A percentile compares a stretch with the other conserved stretches of the same genome.
phyloP scores from a whole-genome alignment of 2,888 invertebrate genomes.

The Ischnura elegans region DNA sequence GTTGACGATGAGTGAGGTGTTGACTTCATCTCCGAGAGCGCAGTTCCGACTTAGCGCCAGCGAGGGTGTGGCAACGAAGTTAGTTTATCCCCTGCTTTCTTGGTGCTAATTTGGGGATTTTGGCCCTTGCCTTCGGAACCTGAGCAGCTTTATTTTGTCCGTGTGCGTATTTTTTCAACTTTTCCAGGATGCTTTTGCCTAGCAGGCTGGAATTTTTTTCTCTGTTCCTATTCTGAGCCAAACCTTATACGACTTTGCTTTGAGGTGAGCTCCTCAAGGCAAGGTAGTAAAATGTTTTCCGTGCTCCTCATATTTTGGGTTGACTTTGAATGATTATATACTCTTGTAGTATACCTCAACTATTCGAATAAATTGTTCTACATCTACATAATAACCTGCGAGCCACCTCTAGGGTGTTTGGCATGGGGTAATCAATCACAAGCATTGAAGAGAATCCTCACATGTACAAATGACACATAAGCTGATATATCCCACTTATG shows the following conservation, averaged over 20 bases:
- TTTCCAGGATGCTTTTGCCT: neutral
- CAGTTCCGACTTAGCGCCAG: neutral
- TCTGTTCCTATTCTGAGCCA: neutral
- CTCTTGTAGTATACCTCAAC: no score
- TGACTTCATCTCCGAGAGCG: neutral
- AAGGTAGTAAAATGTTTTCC: no score
- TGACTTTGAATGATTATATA: no score
- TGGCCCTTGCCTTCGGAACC: neutral
- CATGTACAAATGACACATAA: no score
- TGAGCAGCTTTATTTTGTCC: neutral
- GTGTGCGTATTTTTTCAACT: neutral
- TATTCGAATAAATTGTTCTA: no score
- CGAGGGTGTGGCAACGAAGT: neutral
- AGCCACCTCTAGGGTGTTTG: no score
- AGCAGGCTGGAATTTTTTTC: neutral
- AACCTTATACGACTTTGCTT: neutral
- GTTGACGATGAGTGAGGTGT: neutral
- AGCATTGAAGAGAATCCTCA: no score
- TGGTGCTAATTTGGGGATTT: constrained; percentile 14
- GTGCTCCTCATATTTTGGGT: no score
- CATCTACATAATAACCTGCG: no score
- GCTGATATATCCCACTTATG: no score
- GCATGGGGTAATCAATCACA: no score
- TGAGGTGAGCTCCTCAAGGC: no score
- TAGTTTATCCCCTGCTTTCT: neutral